Base-by-base conservation (phyloP, 2,113 vertebrate species). In the Todiramphus chloris region DNA sequence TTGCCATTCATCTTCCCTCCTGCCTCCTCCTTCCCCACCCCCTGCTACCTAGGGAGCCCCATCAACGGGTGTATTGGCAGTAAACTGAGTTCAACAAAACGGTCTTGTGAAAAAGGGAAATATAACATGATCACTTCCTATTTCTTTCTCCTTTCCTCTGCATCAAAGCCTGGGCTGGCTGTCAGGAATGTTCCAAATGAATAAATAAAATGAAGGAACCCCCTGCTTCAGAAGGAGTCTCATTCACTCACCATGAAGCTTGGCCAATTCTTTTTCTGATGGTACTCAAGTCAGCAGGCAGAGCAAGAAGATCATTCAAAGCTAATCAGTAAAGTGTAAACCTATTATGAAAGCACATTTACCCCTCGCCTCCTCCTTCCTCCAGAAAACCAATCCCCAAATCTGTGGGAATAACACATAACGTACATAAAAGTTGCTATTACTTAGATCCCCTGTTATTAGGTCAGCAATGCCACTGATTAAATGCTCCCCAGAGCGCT, bases 251-350 rank as follows among this genome's bases (percentile, higher is more conserved):
- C 91, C 91, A 92, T 31, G 85, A 93, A 90, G 92, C 94, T 72
- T 5, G 25, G 90, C 90, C 53, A 89, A 30, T 84, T 89, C 88
- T 89, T 94, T 94, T 89, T 14, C 89, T 91, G 95, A 76, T 89
- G 73, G 69, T 8, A 21, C 86, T 93, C 24, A 10, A 96, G 91
- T 79, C 95, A 94, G 96, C 96, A 82, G 94, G 96, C 95, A 92
- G 94, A 95, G 92, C 76, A 66, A 93, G 96, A 78, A 75, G 95
- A 94, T 93, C 86, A 87, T 97, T 95, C 94, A 90, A 87, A 97
- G 92, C 89, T 94, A 84, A 97, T 96, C 96, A 94, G 97, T 67
- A 92, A 93, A 94, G 95, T 95, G 93, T 90, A 95, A 96, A 97
- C 88, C 87, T 87, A 95, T 97, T 95, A 94, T 37, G 87, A 94